Evolutionary conservation across 2,113 vertebrate species (phyloP), one percentile per base, ranked within the genome.

Genomic region (Tetraodon nigroviridis): DNA sequence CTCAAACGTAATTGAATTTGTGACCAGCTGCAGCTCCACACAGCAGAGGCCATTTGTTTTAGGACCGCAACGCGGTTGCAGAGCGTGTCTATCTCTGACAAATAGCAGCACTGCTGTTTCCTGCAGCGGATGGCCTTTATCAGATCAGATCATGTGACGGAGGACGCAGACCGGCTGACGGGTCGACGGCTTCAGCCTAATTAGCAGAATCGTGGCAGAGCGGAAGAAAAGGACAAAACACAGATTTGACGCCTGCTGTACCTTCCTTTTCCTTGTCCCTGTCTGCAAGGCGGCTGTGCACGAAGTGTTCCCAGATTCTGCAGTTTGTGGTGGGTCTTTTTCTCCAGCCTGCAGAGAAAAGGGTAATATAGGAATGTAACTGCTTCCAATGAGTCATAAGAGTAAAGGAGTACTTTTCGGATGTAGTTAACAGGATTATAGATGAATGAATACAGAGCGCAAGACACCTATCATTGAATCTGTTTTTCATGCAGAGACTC

Each of bases 211-310:
- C n/a, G 15, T 61, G 64, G 48, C 37, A 21, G 27, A 19, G 10
- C 10, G 18, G n/a, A 18, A 18, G 5, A 18, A 48, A 48, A 8
- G 17, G 19, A 48, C 12, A 60, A 4, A 29, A 3, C 12, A 49
- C 7, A 0, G 55, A 19, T 21, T 0, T 20, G 22, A 40, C 12
- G 2, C 47, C 19, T 64, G 4, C 12, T 49, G 7, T 83, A 90
- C 89, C 88, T 89, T 88, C 41, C 70, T 82, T 76, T 78, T 85
- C 67, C 77, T 81, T 7, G 49, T 61, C 21, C 55, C 73, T 2
- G 55, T 15, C 15, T 76, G 58, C 22, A 59, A 24, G 32, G 21
- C 16, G 1, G 66, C 44, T 0, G 41, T n/a, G 37, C 40, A 62
- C 40, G 50, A 42, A 22, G 70, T 67, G 32, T 42, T 69, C 7